phyloP scores from a whole-genome alignment of 2,113 vertebrate species.

The Stegastes partitus region DNA sequence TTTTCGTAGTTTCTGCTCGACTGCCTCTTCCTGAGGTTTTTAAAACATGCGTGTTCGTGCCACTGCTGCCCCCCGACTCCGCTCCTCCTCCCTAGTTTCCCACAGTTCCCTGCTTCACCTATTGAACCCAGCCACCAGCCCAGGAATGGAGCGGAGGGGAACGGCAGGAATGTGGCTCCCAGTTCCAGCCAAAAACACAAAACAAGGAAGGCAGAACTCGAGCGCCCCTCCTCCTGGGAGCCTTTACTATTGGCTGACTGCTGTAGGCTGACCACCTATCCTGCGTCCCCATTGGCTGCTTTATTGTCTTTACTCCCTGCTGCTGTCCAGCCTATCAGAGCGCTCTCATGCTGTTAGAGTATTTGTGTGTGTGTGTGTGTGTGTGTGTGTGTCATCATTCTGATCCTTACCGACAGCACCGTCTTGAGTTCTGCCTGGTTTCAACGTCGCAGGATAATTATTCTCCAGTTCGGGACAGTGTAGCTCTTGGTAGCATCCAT shows the following conservation, averaged over 20 bases:
- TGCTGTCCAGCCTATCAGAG: conserved; percentile 56
- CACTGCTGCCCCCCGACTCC: background rate
- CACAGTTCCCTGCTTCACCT: conserved; percentile 76
- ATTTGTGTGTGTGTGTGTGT: conserved; percentile 40
- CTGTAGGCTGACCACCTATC: conserved; percentile 62
- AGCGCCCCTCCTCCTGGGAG: conserved; percentile 35
- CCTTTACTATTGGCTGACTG: conserved; percentile 37
- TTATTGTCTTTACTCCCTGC: conserved; percentile 48
- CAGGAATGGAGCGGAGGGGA: conserved; percentile 59
- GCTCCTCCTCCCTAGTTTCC: conserved; percentile 48
- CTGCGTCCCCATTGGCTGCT: conserved; percentile 41
- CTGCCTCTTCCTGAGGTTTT: conserved; percentile 42
- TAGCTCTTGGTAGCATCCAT: conserved; percentile 22
- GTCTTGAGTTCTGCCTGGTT: conserved; percentile 56
- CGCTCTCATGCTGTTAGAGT: conserved; percentile 38
- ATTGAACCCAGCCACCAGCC: conserved; percentile 66
- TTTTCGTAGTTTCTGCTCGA: background rate
- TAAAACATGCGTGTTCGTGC: conserved; percentile 40
- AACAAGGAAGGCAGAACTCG: conserved; percentile 52
- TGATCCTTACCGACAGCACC: conserved; percentile 58
- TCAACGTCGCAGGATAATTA: conserved; percentile 37
- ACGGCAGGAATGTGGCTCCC: conserved; percentile 65
- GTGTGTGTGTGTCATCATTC: conserved; percentile 34
- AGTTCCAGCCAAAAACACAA: conserved; percentile 62
- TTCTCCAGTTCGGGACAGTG: conserved; percentile 10